A percentile compares a stretch with the other conserved stretches of the same genome.
These are phyloP conservation scores for Aspidiotus rigidus DNA, from an alignment of 2,888 invertebrate genomes.

Conservation along the genomic window DNA sequence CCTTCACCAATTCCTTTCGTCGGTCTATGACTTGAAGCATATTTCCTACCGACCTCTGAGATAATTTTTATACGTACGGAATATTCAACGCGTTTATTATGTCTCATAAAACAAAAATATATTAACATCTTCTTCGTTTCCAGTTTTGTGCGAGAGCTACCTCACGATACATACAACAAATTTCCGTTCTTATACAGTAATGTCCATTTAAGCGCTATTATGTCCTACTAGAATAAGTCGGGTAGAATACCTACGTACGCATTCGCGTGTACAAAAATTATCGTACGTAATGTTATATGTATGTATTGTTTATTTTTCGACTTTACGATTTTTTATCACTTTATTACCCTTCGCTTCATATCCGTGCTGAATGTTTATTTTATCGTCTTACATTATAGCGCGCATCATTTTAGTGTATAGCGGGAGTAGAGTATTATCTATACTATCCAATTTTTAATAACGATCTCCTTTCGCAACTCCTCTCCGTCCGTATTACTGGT, in stretches of 20 bases:
- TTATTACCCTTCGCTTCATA: neutral
- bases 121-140: neutral
- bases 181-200: neutral
- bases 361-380: neutral
- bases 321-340: constrained; percentile 2
- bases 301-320: neutral
- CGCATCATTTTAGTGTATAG: neutral
- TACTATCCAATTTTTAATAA: neutral
- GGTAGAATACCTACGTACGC: too few species aligned
- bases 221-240: too few species aligned
- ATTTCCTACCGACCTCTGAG: too few species aligned
- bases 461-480: neutral
- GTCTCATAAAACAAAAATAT: too few species aligned
- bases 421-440: neutral
- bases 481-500: neutral
- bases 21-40: too few species aligned
- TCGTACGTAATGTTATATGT: too few species aligned
- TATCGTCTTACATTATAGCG: neutral
- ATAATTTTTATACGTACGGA: too few species aligned
- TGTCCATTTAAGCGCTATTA: too few species aligned
- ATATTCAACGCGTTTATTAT: too few species aligned
- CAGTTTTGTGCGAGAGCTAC: neutral
- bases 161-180: neutral
- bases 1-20: too few species aligned
- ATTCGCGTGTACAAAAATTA: too few species aligned